Conservation (phyloP, 2,113 vertebrate genomes). For the Cygnus buccinator region DNA sequence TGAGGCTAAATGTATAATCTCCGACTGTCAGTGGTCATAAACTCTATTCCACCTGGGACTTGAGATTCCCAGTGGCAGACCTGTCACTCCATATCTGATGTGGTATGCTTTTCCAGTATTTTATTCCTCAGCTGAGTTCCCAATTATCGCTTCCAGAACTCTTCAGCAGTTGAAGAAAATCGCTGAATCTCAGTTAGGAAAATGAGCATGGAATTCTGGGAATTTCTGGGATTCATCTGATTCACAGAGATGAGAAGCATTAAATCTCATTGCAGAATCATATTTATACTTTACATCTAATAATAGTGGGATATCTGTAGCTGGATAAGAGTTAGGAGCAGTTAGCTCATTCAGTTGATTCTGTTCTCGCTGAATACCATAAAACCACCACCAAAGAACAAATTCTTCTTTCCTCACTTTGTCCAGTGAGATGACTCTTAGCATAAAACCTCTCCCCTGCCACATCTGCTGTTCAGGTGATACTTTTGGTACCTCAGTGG, state of each 20-base stretch:
- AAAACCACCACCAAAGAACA: neutral
- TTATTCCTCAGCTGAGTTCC: neutral
- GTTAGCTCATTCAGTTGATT: neutral
- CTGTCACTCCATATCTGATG: neutral
- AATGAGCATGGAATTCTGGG: neutral
- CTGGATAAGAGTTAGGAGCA: neutral
- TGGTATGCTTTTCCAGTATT: neutral
- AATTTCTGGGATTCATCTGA: neutral
- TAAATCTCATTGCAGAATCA: neutral
- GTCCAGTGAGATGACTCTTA: no score
- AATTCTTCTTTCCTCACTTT: neutral
- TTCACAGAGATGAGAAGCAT: neutral
- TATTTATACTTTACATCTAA: neutral
- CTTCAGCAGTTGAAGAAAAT: neutral
- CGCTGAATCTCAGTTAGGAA: neutral
- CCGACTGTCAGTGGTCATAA: neutral
- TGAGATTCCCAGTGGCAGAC: neutral
- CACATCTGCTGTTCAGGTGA: neutral
- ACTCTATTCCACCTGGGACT: neutral
- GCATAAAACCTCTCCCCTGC: neutral
- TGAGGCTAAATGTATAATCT: neutral
- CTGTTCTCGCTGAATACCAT: neutral
- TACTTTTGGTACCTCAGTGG: neutral
- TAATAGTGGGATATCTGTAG: neutral
- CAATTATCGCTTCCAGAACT: neutral